Conservation (phyloP, 2,797 vertebrate genomes). For the Pangasius mekongensis region DNA sequence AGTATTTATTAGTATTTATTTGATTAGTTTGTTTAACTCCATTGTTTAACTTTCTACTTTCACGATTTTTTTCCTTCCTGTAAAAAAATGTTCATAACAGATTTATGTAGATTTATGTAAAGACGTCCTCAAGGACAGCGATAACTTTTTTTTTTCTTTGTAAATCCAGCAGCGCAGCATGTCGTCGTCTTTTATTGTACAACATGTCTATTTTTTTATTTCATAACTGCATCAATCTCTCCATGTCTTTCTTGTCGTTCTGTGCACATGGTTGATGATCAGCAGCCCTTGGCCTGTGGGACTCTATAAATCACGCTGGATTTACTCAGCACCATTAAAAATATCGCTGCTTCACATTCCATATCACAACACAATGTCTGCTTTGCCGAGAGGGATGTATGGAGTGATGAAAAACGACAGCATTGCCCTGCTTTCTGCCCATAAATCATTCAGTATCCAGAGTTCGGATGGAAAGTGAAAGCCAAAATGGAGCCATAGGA, state of each 20-base stretch:
- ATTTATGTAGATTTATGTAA: constrained; percentile 6
- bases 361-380: constrained; percentile 66
- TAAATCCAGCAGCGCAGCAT: neutral
- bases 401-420: constrained; percentile 70
- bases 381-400: constrained; percentile 51
- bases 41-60: neutral
- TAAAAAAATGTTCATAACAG: neutral
- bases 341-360: constrained; percentile 65
- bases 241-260: constrained; percentile 13
- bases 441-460: constrained; percentile 70
- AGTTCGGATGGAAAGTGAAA: constrained; percentile 61
- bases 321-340: constrained; percentile 71
- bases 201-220: constrained; percentile 23
- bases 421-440: constrained; percentile 54
- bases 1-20: too few relatives aligned
- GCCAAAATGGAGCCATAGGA: constrained; percentile 42
- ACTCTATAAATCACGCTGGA: constrained; percentile 67
- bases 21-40: neutral
- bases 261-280: neutral
- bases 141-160: too few relatives aligned
- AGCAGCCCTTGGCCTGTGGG: constrained; percentile 17
- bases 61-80: neutral
- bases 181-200: neutral
- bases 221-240: constrained; percentile 29
- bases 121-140: neutral